Evolutionary conservation across 2,797 vertebrate species (phyloP).

Genomic region (Telmatherina bonti): DNA sequence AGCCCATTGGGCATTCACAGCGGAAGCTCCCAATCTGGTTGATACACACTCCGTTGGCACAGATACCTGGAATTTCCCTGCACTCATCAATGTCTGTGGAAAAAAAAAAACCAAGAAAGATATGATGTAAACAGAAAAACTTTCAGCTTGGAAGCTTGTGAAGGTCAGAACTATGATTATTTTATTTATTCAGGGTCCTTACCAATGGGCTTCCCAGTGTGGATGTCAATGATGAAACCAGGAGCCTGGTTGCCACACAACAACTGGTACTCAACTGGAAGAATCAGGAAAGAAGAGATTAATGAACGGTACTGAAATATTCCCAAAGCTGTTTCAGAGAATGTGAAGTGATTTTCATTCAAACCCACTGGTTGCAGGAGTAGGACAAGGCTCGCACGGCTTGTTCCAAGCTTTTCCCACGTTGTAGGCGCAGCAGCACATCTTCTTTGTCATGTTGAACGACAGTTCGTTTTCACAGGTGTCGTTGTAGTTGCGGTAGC

Average conservation of each 20-base stretch:
- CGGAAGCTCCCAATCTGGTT: constrained; percentile 96
- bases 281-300: constrained; percentile 12
- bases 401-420: constrained; percentile 96
- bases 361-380: constrained; percentile 89
- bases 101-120: background rate
- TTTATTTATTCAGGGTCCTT: constrained; percentile 44
- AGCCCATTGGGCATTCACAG: constrained; percentile 93
- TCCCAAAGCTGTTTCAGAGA: background rate
- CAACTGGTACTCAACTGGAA: constrained; percentile 89
- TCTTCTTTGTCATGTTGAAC: constrained; percentile 96
- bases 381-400: constrained; percentile 92
- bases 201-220: constrained; percentile 92
- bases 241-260: constrained; percentile 93
- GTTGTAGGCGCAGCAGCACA: constrained; percentile 96
- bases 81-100: constrained; percentile 93
- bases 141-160: background rate
- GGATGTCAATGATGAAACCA: constrained; percentile 93
- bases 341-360: background rate
- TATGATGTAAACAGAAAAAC: background rate
- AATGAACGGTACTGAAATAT: background rate
- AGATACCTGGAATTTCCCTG: constrained; percentile 91
- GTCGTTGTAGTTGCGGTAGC: constrained; percentile 93
- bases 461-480: constrained; percentile 92
- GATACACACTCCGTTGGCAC: constrained; percentile 91
- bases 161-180: background rate